These are phyloP conservation scores for Typhlomys cinereus DNA, from an alignment of 2,113 vertebrate genomes.

Conservation along the genomic window DNA sequence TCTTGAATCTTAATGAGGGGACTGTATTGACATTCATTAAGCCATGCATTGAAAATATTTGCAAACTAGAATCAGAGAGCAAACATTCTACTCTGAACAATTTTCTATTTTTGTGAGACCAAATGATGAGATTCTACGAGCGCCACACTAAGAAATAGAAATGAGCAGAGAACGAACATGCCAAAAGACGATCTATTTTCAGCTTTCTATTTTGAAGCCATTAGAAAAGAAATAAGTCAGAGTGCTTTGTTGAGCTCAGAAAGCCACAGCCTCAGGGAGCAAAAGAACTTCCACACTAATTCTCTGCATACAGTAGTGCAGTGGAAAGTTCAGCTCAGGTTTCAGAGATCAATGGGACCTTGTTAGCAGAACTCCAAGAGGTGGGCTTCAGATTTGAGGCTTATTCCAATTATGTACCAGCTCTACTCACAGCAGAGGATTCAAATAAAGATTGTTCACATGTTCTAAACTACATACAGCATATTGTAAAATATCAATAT, in stretches of 20 bases:
- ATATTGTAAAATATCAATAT: conserved; percentile 55
- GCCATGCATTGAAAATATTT: neutral
- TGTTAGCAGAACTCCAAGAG: neutral
- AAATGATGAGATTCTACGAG: conserved; percentile 1
- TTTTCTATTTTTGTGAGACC: neutral
- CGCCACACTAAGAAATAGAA: neutral
- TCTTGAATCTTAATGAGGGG: neutral
- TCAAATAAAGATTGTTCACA: conserved; percentile 37
- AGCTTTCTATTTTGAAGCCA: neutral
- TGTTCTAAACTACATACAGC: conserved; percentile 28
- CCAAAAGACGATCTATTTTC: neutral
- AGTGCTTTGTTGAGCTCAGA: neutral
- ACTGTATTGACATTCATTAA: neutral
- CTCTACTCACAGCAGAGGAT: conserved; percentile 40
- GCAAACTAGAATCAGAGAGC: neutral
- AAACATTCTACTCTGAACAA: neutral
- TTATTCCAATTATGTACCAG: neutral
- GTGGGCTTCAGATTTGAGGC: neutral
- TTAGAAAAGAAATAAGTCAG: neutral
- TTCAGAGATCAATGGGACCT: neutral
- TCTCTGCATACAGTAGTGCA: neutral
- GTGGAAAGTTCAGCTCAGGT: neutral
- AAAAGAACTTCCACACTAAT: conserved; percentile 1
- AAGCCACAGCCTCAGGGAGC: neutral
- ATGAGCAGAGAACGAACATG: neutral